Evolutionary conservation across 2,113 vertebrate species (phyloP), one percentile per base, ranked within the genome.

Genomic region (Cyprinodon variegatus): DNA sequence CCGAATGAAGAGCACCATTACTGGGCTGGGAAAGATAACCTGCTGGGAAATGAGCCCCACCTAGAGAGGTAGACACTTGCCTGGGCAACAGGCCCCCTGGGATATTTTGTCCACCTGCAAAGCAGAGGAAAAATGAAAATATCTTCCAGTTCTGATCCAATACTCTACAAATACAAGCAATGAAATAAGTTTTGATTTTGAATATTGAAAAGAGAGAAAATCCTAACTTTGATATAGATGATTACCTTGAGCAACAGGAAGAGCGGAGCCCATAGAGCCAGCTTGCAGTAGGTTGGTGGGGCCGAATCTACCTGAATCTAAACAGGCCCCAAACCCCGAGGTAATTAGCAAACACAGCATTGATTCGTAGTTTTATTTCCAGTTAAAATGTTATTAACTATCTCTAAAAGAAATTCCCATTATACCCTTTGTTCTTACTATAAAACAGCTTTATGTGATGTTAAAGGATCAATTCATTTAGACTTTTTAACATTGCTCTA

Each of bases 51-150:
- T 68, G 63, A 76, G n/a, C 0, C 20, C 79, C 36, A 6, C 46
- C 3, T 17, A 68, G 12, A 63, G 75, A 68, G 43, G 69, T 15
- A 1, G 81, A 41, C 29, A 22, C 12, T 0, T 57, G 50, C 1
- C 50, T 20, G 8, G 83, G 80, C 59, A 40, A 50, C 4, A 12
- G 39, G 36, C 61, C 65, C 0, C 3, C 45, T 6, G 79, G 71
- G 36, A 65, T 11, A 63, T 66, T 68, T n/a, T 48, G 53, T 61
- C 41, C 48, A 72, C 72, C 87, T 85, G n/a, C 14, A 50, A 59
- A 6, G 38, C 45, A 3, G 22, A 37, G 13, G 14, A 57, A 4
- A 12, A 8, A 13, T 3, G 4, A 60, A 39, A 46, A 22, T 0
- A 40, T 9, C 0, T 17, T 10, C 39, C 15, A 3, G 11, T 4